A percentile compares a stretch with the other conserved stretches of the same genome.
These are phyloP conservation scores for Ptyas mucosa DNA, from an alignment of 2,113 vertebrate genomes.

Conservation along the genomic window DNA sequence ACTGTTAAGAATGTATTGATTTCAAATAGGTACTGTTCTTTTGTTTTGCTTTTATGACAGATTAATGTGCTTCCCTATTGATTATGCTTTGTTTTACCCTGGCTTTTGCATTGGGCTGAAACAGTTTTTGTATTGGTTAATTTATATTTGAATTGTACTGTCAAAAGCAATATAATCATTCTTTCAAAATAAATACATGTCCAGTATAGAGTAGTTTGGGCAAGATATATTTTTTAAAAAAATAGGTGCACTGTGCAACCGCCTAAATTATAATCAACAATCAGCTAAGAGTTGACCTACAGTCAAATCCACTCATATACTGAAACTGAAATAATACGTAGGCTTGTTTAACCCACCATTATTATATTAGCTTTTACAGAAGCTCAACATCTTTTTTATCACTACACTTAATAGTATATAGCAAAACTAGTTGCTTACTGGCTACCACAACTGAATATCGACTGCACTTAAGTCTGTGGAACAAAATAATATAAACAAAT, in stretches of 20 bases:
- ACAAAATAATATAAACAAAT: not conserved
- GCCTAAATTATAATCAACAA: not conserved
- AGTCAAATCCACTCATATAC: not conserved
- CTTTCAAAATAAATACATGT: not conserved
- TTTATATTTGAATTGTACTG: not conserved
- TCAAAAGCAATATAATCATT: not conserved
- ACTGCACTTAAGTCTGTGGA: not conserved
- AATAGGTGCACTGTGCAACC: not conserved
- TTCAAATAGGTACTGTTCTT: not conserved
- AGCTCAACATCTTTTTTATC: not conserved
- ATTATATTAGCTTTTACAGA: not conserved
- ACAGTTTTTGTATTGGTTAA: not conserved
- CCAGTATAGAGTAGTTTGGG: not conserved
- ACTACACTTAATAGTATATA: not conserved
- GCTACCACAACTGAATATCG: not conserved
- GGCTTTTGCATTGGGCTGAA: not conserved
- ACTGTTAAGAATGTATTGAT: not conserved
- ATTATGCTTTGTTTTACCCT: not conserved
- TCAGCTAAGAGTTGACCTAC: not conserved
- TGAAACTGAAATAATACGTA: not conserved
- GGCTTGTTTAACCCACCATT: not conserved
- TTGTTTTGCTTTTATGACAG: not conserved
- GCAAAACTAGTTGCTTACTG: not conserved
- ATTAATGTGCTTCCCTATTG: not conserved
- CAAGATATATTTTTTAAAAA: not conserved